Evolutionary conservation across 2,797 vertebrate species (phyloP), one percentile per base, ranked within the genome.

Genomic region (Tragelaphus oryx): DNA sequence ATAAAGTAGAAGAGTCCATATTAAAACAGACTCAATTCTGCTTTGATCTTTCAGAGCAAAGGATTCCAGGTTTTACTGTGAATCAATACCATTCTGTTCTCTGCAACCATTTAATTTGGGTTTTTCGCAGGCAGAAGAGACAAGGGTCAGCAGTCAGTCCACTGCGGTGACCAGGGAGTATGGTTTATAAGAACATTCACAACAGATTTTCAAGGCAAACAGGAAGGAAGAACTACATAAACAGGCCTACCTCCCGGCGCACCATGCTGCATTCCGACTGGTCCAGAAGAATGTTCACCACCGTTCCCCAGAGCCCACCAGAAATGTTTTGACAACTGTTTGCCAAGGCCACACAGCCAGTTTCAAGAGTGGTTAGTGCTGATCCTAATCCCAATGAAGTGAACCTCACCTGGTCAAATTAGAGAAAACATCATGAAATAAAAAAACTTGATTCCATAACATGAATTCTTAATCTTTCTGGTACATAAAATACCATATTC

Each of bases 311-410:
- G 96, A 99, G 99, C 24, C 99, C 99, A 95, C 99, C 99, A 41
- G 99, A 99, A 98, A 99, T 99, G 98, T 99, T 99, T 98, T 99
- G 99, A 98, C 99, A 99, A 98, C 99, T 99, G 97, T 98, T 98
- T 82, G 99, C 98, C 97, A 99, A 98, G 95, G 99, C 99, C 97
- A 99, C 97, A 96, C 99, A 99, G 87, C 99, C 99, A 18, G 83
- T 97, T 97, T 99, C 98, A 96, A 99, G 95, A 8, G 99, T 99
- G 87, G 99, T 99, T 95, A 99, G 98, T 65, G 99, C 99, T 30
- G 99, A 98, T 89, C 99, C 99, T 96, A 99, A 98, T 87, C 99
- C 99, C 97, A 99, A 98, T 24, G 99, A 99, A 93, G 99, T 99
- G 98, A 99, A 99, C 96, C 99, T 99, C 95, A 99, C 99, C 99